These are phyloP conservation scores for Tychaedon coryphoeus DNA, from an alignment of 2,113 vertebrate species.

Conservation along the genomic window DNA sequence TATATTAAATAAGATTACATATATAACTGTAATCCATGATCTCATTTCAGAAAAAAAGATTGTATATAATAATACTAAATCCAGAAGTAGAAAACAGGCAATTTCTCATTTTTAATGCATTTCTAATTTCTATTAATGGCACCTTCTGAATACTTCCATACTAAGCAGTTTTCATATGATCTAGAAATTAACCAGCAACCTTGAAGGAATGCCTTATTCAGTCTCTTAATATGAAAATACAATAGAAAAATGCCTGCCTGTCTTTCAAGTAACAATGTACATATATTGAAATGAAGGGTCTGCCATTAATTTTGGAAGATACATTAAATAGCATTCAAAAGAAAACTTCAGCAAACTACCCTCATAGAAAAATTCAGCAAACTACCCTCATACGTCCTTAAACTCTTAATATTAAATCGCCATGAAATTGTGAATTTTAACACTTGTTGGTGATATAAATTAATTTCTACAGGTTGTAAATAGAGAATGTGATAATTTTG, in stretches of 20 bases:
- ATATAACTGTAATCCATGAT: background rate
- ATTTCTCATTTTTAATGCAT: background rate
- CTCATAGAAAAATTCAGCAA: background rate
- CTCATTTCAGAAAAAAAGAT: background rate
- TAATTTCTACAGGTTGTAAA: background rate
- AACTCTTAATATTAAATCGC: background rate
- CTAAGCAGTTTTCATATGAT: background rate
- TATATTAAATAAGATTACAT: background rate
- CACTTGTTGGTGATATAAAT: background rate
- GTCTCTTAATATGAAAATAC: background rate
- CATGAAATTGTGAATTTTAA: background rate
- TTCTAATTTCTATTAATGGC: background rate
- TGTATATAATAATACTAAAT: background rate
- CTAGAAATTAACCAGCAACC: background rate
- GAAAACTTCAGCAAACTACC: background rate
- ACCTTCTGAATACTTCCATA: background rate
- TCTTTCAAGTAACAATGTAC: background rate
- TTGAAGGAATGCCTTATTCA: background rate
- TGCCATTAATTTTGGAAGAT: background rate
- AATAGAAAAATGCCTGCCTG: background rate
- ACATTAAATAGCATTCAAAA: background rate
- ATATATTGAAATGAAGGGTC: background rate
- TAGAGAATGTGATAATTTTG: background rate
- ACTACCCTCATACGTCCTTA: background rate
- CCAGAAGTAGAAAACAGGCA: background rate